phyloP scores from a whole-genome alignment of 1,140 invertebrate species.

The Scaptomyza montana region DNA sequence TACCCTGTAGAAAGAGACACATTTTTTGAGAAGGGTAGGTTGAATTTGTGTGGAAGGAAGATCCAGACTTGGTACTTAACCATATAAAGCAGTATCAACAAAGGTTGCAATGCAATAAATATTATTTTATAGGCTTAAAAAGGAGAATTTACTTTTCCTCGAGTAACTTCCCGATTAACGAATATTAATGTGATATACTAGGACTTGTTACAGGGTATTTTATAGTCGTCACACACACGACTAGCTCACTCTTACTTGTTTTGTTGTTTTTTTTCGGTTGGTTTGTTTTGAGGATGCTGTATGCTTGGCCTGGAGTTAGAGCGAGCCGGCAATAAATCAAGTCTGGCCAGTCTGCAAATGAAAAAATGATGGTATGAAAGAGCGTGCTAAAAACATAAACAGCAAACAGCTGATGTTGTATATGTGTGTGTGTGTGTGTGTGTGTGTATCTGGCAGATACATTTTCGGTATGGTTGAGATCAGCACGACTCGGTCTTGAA shows the following conservation, averaged over 20 bases:
- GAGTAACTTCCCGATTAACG: too few relatives aligned
- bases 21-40: neutral
- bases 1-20: neutral
- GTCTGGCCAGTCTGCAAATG: constrained; percentile 61
- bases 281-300: constrained; percentile 19
- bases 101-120: too few relatives aligned
- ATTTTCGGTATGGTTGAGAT: constrained; percentile 30
- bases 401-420: constrained; percentile 76
- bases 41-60: too few relatives aligned
- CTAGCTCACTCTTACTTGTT: neutral
- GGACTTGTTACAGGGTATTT: neutral
- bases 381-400: constrained; percentile 62
- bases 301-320: constrained; percentile 14
- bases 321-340: constrained; percentile 65
- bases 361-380: constrained; percentile 53
- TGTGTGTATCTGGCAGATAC: constrained; percentile 64
- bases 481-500: constrained; percentile 61
- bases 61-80: too few relatives aligned
- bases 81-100: too few relatives aligned
- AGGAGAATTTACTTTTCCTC: too few relatives aligned
- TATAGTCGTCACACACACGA: neutral
- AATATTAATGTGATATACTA: too few relatives aligned
- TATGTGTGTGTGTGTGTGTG: too few relatives aligned
- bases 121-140: too few relatives aligned
- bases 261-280: neutral